These are phyloP conservation scores for Zapornia atra DNA, from an alignment of 2,113 vertebrate genomes.

Conservation along the genomic window DNA sequence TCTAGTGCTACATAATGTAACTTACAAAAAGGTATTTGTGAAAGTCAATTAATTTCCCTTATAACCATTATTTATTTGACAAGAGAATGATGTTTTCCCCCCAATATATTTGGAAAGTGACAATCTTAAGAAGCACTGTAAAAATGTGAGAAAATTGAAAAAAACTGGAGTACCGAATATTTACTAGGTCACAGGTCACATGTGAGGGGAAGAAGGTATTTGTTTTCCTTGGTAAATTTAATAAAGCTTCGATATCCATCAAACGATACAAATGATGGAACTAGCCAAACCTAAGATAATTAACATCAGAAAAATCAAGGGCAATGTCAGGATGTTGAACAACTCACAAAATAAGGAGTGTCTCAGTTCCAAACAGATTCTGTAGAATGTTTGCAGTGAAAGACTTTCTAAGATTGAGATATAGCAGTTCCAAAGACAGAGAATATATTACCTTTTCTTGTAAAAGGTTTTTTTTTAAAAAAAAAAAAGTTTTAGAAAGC, in stretches of 20 bases:
- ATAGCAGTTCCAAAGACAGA: neutral
- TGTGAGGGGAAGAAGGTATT: neutral
- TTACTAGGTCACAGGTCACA: neutral
- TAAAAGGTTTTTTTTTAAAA: neutral
- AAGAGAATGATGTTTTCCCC: fast-evolving
- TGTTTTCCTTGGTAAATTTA: neutral
- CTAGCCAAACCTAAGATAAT: neutral
- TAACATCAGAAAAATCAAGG: neutral
- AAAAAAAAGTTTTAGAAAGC: neutral
- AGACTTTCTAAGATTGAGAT: neutral
- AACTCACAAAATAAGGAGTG: neutral
- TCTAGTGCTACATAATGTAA: neutral
- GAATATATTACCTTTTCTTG: neutral
- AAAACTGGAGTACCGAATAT: neutral
- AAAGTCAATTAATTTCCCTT: neutral
- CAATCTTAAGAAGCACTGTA: neutral
- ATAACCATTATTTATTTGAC: neutral
- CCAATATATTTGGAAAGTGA: neutral
- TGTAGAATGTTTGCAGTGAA: neutral
- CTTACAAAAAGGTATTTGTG: neutral
- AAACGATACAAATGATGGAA: neutral
- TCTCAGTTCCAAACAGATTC: neutral
- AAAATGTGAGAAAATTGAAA: neutral
- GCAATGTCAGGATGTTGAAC: neutral
- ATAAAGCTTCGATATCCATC: neutral